phyloP scores from a whole-genome alignment of 2,888 invertebrate species.

The Chrysomela aeneicollis region DNA sequence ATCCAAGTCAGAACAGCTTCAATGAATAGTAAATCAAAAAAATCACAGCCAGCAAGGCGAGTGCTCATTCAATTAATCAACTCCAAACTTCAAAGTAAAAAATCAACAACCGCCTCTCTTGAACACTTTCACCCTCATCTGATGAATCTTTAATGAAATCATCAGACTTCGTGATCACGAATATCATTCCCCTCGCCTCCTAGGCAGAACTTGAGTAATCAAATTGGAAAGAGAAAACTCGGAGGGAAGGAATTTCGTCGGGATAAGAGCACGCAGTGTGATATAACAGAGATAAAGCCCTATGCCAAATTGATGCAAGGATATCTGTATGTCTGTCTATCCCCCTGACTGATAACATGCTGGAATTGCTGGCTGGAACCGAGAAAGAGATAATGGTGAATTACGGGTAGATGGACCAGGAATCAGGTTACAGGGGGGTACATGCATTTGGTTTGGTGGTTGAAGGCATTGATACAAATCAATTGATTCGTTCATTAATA shows the following conservation, averaged over 20 bases:
- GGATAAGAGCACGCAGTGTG: conserved; percentile 36
- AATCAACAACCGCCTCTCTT: conserved; percentile 16
- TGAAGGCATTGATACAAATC: too few relatives aligned
- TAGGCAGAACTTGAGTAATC: conserved; percentile 45
- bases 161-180: conserved; percentile 36
- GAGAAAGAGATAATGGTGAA: conserved; percentile 49
- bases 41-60: background rate
- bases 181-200: conserved; percentile 36
- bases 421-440: conserved; percentile 30
- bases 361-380: conserved; percentile 51
- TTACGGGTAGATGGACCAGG: conserved; percentile 49
- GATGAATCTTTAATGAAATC: conserved; percentile 42
- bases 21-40: background rate
- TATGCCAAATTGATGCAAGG: conserved; percentile 38
- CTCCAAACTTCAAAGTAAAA: conserved; percentile 12
- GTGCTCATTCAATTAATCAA: conserved; percentile 10
- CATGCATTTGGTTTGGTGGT: too few relatives aligned
- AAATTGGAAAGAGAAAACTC: conserved; percentile 46
- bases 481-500: too few relatives aligned
- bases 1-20: background rate
- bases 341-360: conserved; percentile 45
- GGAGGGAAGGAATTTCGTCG: conserved; percentile 31
- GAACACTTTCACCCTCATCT: conserved; percentile 23
- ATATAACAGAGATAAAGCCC: conserved; percentile 40
- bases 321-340: conserved; percentile 36